Conservation (phyloP, 2,888 invertebrate genomes). For the Acronicta leporina region DNA sequence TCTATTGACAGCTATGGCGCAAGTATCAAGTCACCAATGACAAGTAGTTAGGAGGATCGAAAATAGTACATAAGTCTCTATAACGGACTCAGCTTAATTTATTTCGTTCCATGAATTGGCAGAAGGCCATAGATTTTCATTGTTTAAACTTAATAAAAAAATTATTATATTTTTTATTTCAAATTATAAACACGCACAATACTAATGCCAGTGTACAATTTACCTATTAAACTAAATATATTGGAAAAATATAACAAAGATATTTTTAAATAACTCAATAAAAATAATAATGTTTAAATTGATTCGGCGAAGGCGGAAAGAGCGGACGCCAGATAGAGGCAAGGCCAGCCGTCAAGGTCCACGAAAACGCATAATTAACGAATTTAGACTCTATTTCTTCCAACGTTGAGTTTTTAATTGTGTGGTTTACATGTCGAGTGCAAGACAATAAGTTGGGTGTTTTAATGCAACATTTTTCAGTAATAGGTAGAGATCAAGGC, state of each 20-base stretch:
- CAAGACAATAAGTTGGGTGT: constrained; percentile 84
- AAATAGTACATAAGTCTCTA: neutral
- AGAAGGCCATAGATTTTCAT: constrained; percentile 29
- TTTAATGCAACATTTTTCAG: constrained; percentile 87
- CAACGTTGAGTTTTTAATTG: constrained; percentile 65
- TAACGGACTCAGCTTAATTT: neutral
- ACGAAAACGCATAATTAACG: constrained; percentile 62
- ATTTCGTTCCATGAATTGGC: constrained; percentile 6
- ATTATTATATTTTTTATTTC: constrained; percentile 1
- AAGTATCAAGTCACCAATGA: constrained; percentile 15
- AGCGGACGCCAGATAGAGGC: constrained; percentile 85
- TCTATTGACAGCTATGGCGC: constrained; percentile 17
- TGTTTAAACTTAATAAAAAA: neutral
- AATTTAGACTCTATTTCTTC: constrained; percentile 59
- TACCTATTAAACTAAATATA: constrained; percentile 19
- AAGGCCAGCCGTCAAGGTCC: constrained; percentile 85
- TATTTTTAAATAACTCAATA: constrained; percentile 67
- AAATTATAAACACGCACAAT: constrained; percentile 12
- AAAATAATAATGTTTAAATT: constrained; percentile 84
- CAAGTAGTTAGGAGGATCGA: neutral
- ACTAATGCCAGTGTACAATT: constrained; percentile 7
- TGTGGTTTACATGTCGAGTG: constrained; percentile 51
- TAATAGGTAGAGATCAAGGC: constrained; percentile 87
- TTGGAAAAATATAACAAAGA: constrained; percentile 48
- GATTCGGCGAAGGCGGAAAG: constrained; percentile 88